phyloP scores from a whole-genome alignment of 2,113 vertebrate genomes.

The Psilopogon haemacephalus region DNA sequence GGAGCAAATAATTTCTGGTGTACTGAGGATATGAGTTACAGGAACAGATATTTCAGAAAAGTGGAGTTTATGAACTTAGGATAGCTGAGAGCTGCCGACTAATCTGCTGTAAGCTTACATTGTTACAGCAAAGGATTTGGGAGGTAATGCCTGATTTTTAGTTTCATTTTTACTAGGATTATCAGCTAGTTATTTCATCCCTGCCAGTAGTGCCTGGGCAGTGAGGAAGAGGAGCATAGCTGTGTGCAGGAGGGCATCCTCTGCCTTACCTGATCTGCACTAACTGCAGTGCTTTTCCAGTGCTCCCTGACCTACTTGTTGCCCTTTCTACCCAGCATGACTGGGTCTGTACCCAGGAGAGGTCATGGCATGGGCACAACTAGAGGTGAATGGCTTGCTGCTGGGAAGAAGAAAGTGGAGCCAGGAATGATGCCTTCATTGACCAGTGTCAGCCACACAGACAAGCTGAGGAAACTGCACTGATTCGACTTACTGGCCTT shows the following conservation, averaged over 20 bases:
- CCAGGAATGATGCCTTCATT: accelerated
- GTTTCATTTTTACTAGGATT: constrained; percentile 31
- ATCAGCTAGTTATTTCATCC: background rate
- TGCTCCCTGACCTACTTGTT: background rate
- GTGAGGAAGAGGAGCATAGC: background rate
- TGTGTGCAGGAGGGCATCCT: background rate
- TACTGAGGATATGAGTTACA: background rate
- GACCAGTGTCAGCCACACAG: accelerated
- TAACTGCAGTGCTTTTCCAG: accelerated
- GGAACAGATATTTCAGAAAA: background rate
- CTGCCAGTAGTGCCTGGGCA: background rate
- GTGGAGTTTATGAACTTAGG: background rate
- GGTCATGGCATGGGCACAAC: background rate
- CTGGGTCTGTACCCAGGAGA: background rate
- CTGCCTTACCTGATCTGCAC: background rate
- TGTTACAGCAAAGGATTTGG: background rate
- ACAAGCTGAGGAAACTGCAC: background rate
- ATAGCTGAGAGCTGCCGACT: background rate
- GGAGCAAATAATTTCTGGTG: background rate
- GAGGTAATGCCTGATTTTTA: background rate
- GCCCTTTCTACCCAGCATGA: background rate
- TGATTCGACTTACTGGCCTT: background rate
- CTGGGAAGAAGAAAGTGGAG: background rate
- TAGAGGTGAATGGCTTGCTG: background rate
- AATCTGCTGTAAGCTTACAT: background rate